Conservation (phyloP, 2,888 invertebrate genomes). For the Mesorhabditis belari region DNA sequence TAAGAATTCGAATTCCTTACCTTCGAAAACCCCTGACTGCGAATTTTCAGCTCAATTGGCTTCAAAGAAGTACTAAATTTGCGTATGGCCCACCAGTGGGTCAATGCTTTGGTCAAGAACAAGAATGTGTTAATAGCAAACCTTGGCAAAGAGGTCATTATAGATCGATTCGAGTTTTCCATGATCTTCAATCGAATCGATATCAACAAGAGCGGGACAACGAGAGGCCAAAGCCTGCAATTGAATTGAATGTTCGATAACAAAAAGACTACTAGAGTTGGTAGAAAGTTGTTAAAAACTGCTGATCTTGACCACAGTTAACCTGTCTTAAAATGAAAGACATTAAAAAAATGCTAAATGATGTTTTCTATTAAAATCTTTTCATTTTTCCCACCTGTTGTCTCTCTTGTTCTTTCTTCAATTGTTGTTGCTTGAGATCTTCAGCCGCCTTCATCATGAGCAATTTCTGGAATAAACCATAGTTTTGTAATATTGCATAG, state of each 20-base stretch:
- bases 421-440: conserved; percentile 97
- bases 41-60: too few relatives aligned
- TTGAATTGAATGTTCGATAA: too few relatives aligned
- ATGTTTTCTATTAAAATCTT: not conserved
- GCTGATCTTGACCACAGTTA: too few relatives aligned
- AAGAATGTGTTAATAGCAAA: not conserved
- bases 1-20: too few relatives aligned
- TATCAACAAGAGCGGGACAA: conserved; percentile 79
- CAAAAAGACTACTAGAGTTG: too few relatives aligned
- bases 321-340: not conserved
- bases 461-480: too few relatives aligned
- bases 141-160: conserved; percentile 62
- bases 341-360: not conserved
- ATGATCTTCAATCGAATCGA: conserved; percentile 75
- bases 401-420: conserved; percentile 85
- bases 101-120: too few relatives aligned
- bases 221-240: conserved; percentile 59
- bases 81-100: too few relatives aligned
- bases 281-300: too few relatives aligned
- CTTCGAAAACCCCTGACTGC: too few relatives aligned
- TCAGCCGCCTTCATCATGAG: conserved; percentile 99
- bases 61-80: too few relatives aligned
- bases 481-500: conserved; percentile 21
- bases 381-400: conserved; percentile 2
- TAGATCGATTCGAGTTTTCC: conserved; percentile 36